Evolutionary conservation across 2,888 invertebrate species (phyloP).

Genomic region (Philereme vetulata): DNA sequence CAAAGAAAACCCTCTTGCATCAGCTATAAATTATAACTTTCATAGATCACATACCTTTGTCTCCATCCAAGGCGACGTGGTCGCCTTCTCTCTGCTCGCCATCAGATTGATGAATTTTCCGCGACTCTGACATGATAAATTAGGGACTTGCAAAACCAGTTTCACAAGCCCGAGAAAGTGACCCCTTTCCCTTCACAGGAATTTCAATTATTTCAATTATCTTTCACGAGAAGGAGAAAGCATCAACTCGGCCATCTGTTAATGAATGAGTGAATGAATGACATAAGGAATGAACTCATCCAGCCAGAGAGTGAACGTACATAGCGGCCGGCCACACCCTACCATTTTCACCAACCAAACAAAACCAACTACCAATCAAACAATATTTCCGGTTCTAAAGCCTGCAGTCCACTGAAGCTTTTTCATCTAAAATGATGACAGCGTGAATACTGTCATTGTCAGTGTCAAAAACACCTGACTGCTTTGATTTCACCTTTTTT

Average conservation of each 20-base stretch:
- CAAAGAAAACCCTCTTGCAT: background rate
- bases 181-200: conserved; percentile 49
- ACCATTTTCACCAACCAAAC: conserved; percentile 7
- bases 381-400: background rate
- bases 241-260: conserved; percentile 29
- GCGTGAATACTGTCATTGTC: background rate
- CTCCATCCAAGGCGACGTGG: conserved; percentile 78
- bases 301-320: background rate
- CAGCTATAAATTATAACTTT: background rate
- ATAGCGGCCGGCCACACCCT: background rate
- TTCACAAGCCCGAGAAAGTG: conserved; percentile 50
- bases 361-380: conserved; percentile 28
- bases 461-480: conserved; percentile 6
- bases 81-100: conserved; percentile 80
- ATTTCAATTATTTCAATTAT: conserved; percentile 49
- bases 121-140: conserved; percentile 71
- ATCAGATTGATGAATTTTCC: conserved; percentile 73
- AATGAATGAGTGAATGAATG: conserved; percentile 32
- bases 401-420: no score
- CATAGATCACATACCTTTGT: conserved; percentile 68
- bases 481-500: background rate
- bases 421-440: no score
- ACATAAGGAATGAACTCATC: background rate
- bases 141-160: conserved; percentile 53
- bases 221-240: conserved; percentile 19